Percentiles rank a stretch among this genome's conserved stretches.
Conservation (phyloP, 1,140 invertebrate species). For the Leptopilina clavipes region DNA sequence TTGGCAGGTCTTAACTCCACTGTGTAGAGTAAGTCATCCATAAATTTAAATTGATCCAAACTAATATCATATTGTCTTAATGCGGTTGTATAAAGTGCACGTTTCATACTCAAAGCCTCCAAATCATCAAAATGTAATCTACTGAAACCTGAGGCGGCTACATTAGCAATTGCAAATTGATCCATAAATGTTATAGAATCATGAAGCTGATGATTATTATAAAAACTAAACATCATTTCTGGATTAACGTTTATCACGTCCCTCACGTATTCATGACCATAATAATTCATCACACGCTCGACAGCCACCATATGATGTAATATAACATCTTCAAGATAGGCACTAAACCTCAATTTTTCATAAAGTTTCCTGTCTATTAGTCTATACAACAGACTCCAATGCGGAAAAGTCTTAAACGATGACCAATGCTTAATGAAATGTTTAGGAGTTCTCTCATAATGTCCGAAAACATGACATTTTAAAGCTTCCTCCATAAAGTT, state of each 20-base stretch:
- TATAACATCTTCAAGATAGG: neutral
- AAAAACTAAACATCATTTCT: neutral
- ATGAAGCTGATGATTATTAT: neutral
- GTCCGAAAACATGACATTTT: neutral
- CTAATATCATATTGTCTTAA: neutral
- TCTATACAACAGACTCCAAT: neutral
- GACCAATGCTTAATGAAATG: neutral
- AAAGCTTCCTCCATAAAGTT: neutral
- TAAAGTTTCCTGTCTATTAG: neutral
- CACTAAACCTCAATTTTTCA: neutral
- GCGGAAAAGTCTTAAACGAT: neutral
- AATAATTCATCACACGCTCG: neutral
- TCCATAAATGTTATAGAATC: neutral
- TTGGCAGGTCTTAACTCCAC: too few relatives aligned
- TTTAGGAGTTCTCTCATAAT: too few relatives aligned
- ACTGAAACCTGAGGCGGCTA: neutral
- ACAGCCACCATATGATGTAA: neutral
- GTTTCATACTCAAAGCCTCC: neutral
- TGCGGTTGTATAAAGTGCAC: neutral
- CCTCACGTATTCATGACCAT: neutral
- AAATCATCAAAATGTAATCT: neutral
- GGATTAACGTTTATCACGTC: neutral
- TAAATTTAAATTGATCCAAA: neutral
- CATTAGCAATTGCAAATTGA: neutral
- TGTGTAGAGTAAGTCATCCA: too few relatives aligned